These are phyloP conservation scores for Bradypodion ventrale DNA, from an alignment of 2,797 vertebrate genomes.

Conservation along the genomic window DNA sequence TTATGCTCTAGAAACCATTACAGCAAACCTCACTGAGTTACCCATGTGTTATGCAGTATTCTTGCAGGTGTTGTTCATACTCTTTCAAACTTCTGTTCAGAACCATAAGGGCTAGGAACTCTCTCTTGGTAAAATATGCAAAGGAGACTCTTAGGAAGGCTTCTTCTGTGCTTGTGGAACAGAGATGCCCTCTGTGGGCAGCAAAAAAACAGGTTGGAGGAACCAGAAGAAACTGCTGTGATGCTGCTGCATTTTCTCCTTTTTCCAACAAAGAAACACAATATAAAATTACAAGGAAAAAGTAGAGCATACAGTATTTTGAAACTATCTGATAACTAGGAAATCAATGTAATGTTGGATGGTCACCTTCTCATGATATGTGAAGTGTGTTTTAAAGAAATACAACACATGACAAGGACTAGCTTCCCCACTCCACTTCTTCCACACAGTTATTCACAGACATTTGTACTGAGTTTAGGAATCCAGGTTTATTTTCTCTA, in stretches of 20 bases:
- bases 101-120: neutral
- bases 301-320: too few relatives aligned
- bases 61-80: neutral
- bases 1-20: neutral
- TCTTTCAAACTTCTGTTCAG: neutral
- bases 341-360: neutral
- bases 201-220: neutral
- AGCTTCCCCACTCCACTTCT: neutral
- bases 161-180: neutral
- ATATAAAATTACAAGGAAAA: too few relatives aligned
- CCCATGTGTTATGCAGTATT: too few relatives aligned
- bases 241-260: neutral
- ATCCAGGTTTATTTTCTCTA: neutral
- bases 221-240: neutral
- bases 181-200: neutral
- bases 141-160: neutral
- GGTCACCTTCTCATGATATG: neutral
- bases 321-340: neutral
- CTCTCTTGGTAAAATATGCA: neutral
- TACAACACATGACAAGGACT: too few relatives aligned
- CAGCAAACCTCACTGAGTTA: neutral
- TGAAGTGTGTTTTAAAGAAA: neutral
- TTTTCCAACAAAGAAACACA: neutral
- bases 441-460: neutral
- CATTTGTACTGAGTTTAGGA: neutral